Evolutionary conservation across 2,113 vertebrate species (phyloP), one percentile per base, ranked within the genome.

Genomic region (Boulengeromyrus knoepffleri): DNA sequence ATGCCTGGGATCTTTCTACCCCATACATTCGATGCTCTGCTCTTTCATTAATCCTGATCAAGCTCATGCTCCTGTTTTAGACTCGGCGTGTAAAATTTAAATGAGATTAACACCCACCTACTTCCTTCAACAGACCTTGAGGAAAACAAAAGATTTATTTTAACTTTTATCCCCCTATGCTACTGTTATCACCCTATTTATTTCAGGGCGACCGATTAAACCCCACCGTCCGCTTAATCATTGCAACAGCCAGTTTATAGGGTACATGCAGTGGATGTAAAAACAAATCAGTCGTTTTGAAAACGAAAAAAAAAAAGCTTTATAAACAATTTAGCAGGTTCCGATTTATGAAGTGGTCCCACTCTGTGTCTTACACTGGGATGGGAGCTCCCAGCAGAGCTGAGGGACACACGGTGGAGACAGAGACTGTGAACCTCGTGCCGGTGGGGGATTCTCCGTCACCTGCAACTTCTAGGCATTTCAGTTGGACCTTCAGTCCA

Each of bases 91-190:
- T 80, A 80, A 80, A 80, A 80, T 42, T 80, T 17, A 80, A 80
- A 80, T 42, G 74, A 42, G 74, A 80, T 80, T 80, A 80, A 80
- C 15, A 80, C 74, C 74, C 36, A 80, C 74, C 74, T 80, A 77
- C n/a, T 77, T 39, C 74, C 74, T 77, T 42, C 31, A 77, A 77
- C 74, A 77, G 36, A 19, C 74, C 74, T 80, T 80, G 15, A 77
- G 31, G 70, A 80, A 80, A 80, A 80, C 74, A 80, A 80, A 80
- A 42, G 74, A 42, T 80, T 80, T 80, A 80, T 80, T 80, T 80
- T 19, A 42, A 80, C 36, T 42, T 70, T 80, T 80, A 80, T 19
- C 36, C 15, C 15, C 31, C 36, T 8, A 39, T 77, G 74, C 36
- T 42, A 4, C 74, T 77, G 70, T 39, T 39, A 42, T 77, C 36